Evolutionary conservation across 2,113 vertebrate species (phyloP).

Genomic region (Bagarius yarrelli): DNA sequence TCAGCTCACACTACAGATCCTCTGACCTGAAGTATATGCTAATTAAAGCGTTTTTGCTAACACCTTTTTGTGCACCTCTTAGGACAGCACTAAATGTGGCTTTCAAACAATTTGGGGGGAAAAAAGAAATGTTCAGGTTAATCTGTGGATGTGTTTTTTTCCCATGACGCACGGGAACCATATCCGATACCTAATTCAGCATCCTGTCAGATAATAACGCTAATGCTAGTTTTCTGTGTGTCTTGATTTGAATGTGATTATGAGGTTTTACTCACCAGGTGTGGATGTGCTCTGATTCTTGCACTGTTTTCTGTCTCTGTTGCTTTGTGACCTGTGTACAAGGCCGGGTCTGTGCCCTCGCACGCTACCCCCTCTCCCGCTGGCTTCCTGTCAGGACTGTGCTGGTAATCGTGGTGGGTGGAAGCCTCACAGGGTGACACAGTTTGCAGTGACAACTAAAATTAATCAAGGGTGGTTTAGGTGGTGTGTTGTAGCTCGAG

Average conservation of each 20-base stretch:
- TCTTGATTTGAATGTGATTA: not conserved
- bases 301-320: constrained; percentile 3
- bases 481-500: not conserved
- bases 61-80: too few species aligned
- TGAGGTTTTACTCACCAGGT: not conserved
- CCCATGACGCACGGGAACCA: not conserved
- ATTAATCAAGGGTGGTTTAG: constrained; percentile 15
- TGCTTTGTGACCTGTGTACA: not conserved
- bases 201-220: not conserved
- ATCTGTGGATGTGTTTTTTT: not conserved
- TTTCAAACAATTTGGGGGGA: not conserved
- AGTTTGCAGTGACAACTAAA: constrained; percentile 23
- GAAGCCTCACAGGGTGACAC: constrained; percentile 26
- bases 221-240: not conserved
- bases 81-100: not conserved
- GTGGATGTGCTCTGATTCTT: too few species aligned
- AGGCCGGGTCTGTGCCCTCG: not conserved
- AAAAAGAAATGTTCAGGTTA: constrained; percentile 1
- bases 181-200: not conserved
- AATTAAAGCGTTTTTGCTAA: too few species aligned
- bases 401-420: not conserved
- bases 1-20: too few species aligned
- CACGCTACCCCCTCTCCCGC: not conserved
- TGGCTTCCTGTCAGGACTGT: not conserved
- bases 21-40: too few species aligned